Base-by-base conservation (phyloP, 2,113 vertebrate species). In the Tachuris rubrigastra region DNA sequence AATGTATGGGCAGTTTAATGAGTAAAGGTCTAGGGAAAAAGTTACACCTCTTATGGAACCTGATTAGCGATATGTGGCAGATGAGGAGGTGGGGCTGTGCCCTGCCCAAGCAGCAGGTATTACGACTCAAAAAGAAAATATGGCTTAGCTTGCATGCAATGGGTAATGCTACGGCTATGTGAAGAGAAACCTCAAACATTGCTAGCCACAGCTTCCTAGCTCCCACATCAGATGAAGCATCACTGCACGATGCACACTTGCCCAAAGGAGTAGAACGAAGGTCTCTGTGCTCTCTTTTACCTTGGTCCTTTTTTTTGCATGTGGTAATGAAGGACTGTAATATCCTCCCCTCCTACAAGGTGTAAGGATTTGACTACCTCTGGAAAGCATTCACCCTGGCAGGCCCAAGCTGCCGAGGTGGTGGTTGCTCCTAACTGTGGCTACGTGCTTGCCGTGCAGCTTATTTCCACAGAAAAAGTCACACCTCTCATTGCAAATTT, bases 401-500 rank as follows among this genome's bases (percentile, higher is more conserved):
- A 93, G 89, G 71, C 35, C 50, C 46, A 59, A n/a, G 63, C 49
- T 89, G 89, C 91, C 81, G 42, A 60, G 71, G 68, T 22, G 27
- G 55, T 63, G 74, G 62, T 52, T 95, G 75, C 85, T 94, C 33
- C 65, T 23, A 28, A 44, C 72, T 39, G 65, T 73, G 83, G n/a
- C 79, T 95, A 95, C 65, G 65, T 93, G 95, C 65, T 75, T 78
- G 52, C 83, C 25, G 22, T 96, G 92, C 96, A 86, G n/a, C n/a
- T 67, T 14, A 44, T 37, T 77, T 89, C 47, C 85, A 83, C 2
- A 1, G 74, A 44, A 62, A 62, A 82, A 33, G 4, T 35, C 22
- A 69, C n/a, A 14, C 28, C 72, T 86, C 22, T 75, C n/a, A 12
- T 35, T 27, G 33, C 33, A 52, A 82, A 67, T 33, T 12, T 10